phyloP scores from a whole-genome alignment of 2,888 invertebrate genomes.

The Cheilosia variabilis region DNA sequence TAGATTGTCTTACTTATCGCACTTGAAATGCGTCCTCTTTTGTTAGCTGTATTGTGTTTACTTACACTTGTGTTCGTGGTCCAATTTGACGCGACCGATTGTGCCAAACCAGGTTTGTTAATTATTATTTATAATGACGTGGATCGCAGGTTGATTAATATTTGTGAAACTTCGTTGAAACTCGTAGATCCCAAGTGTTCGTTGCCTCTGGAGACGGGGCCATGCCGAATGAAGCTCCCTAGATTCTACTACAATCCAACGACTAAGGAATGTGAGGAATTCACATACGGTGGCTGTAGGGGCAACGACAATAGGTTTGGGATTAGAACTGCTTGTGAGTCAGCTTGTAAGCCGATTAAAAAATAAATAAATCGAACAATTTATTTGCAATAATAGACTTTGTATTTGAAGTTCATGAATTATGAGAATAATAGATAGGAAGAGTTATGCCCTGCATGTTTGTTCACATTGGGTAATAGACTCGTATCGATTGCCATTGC shows the following conservation, averaged over 20 bases:
- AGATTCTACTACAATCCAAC: conserved; percentile 80
- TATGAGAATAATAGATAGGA: background rate
- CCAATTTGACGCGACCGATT: conserved; percentile 8
- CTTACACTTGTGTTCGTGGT: conserved; percentile 12
- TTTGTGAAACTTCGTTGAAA: background rate
- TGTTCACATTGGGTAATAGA: conserved; percentile 86
- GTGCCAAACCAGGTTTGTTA: conserved; percentile 51
- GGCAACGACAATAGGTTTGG: conserved; percentile 81
- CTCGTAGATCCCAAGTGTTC: conserved; percentile 79
- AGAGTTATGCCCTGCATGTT: conserved; percentile 33
- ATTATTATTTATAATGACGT: background rate
- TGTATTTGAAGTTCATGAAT: background rate
- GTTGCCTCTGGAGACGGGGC: conserved; percentile 80
- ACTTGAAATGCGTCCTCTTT: conserved; percentile 42
- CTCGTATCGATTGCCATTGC: conserved; percentile 91
- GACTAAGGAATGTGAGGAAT: conserved; percentile 79
- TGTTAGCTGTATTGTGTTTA: conserved; percentile 24
- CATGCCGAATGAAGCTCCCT: conserved; percentile 80
- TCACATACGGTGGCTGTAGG: conserved; percentile 81
- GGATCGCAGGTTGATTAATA: background rate
- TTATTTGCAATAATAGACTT: background rate
- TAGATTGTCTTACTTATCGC: conserved; percentile 17
- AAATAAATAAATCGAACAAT: conserved; percentile 37
- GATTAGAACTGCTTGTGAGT: conserved; percentile 77
- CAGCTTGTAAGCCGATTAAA: conserved; percentile 52